Conservation (phyloP, 2,113 vertebrate genomes). For the Sphaerodactylus townsendi region DNA sequence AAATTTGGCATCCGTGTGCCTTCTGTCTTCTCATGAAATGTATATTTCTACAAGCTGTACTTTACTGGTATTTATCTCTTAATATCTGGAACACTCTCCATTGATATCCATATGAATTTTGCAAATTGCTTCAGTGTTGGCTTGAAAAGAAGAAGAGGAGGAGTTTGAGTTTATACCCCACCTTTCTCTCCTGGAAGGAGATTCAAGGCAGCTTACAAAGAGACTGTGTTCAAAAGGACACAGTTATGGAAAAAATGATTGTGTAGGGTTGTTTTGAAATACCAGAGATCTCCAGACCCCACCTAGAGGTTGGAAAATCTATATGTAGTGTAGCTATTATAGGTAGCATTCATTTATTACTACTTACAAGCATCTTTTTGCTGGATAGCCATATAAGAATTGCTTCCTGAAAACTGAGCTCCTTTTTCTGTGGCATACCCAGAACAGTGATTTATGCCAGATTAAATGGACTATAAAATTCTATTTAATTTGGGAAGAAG, state of each 20-base stretch:
- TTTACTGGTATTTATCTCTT: not conserved
- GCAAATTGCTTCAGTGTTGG: not conserved
- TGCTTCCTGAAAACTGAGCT: not conserved
- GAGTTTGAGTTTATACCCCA: too few species aligned
- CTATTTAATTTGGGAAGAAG: not conserved
- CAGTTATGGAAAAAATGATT: not conserved
- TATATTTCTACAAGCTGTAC: not conserved
- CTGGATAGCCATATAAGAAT: not conserved
- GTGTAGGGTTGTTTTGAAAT: not conserved
- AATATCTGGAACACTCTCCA: not conserved
- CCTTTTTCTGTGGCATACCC: not conserved
- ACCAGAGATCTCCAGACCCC: too few species aligned
- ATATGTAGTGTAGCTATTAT: not conserved
- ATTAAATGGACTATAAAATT: not conserved
- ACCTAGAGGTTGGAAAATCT: too few species aligned
- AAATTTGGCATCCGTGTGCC: not conserved
- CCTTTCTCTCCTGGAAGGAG: too few species aligned
- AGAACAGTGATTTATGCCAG: slow-evolving; percentile 11
- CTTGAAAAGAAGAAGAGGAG: not conserved
- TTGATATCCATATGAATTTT: not conserved
- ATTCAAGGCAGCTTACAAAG: too few species aligned
- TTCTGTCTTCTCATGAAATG: not conserved
- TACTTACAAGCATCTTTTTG: not conserved
- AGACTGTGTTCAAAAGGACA: not conserved
- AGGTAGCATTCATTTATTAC: not conserved